Percentiles rank a stretch among this genome's conserved stretches.
These are phyloP conservation scores for Cerceris rybyensis DNA, from an alignment of 2,888 invertebrate genomes.

Conservation along the genomic window DNA sequence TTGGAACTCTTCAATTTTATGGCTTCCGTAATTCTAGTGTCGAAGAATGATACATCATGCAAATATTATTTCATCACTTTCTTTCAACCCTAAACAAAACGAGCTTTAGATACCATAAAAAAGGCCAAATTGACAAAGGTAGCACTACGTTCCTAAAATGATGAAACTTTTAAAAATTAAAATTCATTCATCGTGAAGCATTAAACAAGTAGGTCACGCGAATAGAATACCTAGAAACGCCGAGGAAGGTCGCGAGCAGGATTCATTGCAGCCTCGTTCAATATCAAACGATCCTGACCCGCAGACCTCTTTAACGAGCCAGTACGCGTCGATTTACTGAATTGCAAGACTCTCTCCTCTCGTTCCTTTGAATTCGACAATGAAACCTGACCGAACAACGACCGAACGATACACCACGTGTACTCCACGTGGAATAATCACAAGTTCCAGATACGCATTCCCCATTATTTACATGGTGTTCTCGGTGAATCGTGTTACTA, in stretches of 20 bases:
- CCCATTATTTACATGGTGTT: constrained; percentile 29
- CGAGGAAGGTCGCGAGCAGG: constrained; percentile 10
- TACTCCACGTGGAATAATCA: constrained; percentile 54
- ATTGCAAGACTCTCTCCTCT: no score
- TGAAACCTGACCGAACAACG: constrained; percentile 14
- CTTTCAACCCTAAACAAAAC: no score
- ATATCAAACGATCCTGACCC: constrained; percentile 40
- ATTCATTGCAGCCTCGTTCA: constrained; percentile 5
- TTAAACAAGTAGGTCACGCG: neutral
- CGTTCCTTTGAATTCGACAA: constrained; percentile 5
- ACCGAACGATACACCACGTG: neutral
- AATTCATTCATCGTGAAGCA: no score
- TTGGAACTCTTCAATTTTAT: no score
- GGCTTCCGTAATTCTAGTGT: no score
- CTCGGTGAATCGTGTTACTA: constrained; percentile 36
- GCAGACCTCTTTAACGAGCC: constrained; percentile 39
- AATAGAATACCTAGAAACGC: neutral
- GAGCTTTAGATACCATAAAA: no score
- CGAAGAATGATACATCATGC: no score
- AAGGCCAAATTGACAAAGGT: no score
- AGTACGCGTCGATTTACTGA: neutral
- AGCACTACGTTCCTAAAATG: no score
- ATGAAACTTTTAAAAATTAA: no score
- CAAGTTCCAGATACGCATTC: constrained; percentile 58
- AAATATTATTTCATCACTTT: no score